phyloP scores from a whole-genome alignment of 2,113 vertebrate genomes.

The Channa maculata region DNA sequence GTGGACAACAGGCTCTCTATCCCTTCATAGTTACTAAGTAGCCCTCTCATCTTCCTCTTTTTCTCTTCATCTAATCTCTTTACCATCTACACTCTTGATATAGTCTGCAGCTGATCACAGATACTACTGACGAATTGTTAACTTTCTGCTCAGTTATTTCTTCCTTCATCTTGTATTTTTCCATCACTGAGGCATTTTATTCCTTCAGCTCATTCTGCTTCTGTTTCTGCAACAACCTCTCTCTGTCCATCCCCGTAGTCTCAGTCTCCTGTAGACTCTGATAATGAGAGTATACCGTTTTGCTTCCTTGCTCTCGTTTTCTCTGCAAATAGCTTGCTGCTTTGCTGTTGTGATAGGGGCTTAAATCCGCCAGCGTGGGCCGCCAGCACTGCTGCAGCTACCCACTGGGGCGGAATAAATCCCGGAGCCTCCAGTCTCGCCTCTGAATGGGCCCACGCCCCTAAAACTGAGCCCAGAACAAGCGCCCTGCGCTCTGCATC shows the following conservation, averaged over 20 bases:
- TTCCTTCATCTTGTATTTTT: not conserved
- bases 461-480: slow-evolving; percentile 71
- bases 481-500: slow-evolving; percentile 31
- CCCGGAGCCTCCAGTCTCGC: slow-evolving; percentile 63
- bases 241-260: slow-evolving; percentile 21
- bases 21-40: slow-evolving; percentile 37
- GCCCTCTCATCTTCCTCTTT: slow-evolving; percentile 42
- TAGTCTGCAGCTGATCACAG: slow-evolving; percentile 12
- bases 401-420: slow-evolving; percentile 75
- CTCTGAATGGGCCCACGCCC: slow-evolving; percentile 63
- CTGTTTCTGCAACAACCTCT: slow-evolving; percentile 28
- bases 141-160: slow-evolving; percentile 31
- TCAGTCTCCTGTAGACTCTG: slow-evolving; percentile 52
- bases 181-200: slow-evolving; percentile 11
- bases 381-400: slow-evolving; percentile 49
- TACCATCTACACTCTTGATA: slow-evolving; percentile 22
- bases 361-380: slow-evolving; percentile 63
- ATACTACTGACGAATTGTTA: not conserved
- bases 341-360: slow-evolving; percentile 36
- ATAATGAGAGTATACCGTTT: slow-evolving; percentile 61
- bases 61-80: slow-evolving; percentile 36
- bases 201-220: slow-evolving; percentile 12
- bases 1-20: slow-evolving; percentile 70
- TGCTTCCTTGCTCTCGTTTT: slow-evolving; percentile 61
- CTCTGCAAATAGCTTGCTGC: slow-evolving; percentile 47